Conservation (phyloP, 92 coral and sea anemone species). For the Phenganax stokvisi region DNA sequence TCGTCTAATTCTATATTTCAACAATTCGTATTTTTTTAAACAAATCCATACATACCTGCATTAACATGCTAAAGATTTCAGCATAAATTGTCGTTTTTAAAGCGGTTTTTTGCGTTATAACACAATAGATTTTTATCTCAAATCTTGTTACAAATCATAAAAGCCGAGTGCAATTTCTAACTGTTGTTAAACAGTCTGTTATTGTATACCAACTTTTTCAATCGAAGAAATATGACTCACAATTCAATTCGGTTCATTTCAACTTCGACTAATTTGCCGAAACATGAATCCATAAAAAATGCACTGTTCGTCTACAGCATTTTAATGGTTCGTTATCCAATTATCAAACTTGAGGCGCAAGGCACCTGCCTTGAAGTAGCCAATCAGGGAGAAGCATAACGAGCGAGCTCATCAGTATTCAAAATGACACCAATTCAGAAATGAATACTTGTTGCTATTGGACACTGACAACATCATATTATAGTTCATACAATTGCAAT, state of each 20-base stretch:
- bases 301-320: slow-evolving; percentile 26
- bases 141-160: too few species aligned
- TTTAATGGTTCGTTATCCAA: slow-evolving; percentile 29
- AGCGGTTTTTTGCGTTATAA: too few species aligned
- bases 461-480: slow-evolving; percentile 7
- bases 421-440: neutral
- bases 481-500: neutral
- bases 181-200: neutral
- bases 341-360: slow-evolving; percentile 4
- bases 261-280: slow-evolving; percentile 1
- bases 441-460: neutral
- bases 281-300: slow-evolving; percentile 26
- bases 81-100: too few species aligned
- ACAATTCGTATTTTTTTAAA: too few species aligned
- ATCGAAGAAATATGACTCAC: neutral
- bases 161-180: neutral
- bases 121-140: too few species aligned
- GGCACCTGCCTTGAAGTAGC: slow-evolving; percentile 22
- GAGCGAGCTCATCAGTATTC: slow-evolving; percentile 2
- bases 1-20: too few species aligned
- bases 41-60: too few species aligned
- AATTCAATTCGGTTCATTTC: neutral
- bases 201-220: neutral
- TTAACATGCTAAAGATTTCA: too few species aligned
- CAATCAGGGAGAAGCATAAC: slow-evolving; percentile 13